Evolutionary conservation across 2,797 vertebrate genomes (phyloP).

Genomic region (Parauchenoglanis punctatus): DNA sequence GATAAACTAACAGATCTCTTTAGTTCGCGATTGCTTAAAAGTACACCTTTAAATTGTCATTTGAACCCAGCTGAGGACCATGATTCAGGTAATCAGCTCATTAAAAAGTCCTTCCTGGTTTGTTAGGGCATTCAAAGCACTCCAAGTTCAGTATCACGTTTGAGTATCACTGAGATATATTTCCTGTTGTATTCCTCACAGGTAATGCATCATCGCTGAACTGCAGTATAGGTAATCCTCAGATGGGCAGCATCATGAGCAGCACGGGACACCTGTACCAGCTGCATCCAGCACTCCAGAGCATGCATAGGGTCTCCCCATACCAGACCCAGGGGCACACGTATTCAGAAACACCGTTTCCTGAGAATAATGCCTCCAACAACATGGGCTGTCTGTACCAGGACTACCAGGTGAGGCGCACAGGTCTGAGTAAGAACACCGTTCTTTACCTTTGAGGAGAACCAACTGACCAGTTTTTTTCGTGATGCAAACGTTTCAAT

Average conservation of each 20-base stretch:
- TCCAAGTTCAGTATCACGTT: not conserved
- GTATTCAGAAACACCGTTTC: constrained; percentile 78
- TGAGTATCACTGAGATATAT: not conserved
- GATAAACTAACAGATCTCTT: not conserved
- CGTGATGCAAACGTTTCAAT: not conserved
- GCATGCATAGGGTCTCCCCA: constrained; percentile 78
- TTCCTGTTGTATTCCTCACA: constrained; percentile 63
- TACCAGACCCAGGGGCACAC: constrained; percentile 83
- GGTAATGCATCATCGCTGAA: constrained; percentile 84
- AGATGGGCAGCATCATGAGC: constrained; percentile 80
- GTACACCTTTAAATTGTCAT: not conserved
- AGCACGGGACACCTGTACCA: constrained; percentile 80
- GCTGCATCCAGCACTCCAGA: constrained; percentile 84
- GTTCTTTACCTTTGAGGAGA: not conserved
- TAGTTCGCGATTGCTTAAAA: not conserved
- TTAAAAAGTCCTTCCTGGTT: not conserved
- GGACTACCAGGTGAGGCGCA: constrained; percentile 87
- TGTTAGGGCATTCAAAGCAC: not conserved
- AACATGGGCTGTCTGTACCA: constrained; percentile 94
- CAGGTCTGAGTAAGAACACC: not conserved
- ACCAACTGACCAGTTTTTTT: not conserved
- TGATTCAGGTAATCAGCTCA: not conserved
- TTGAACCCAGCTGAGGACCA: not conserved
- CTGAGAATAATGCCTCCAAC: constrained; percentile 77
- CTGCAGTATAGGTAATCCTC: constrained; percentile 83